These are phyloP conservation scores for Stegodyphus dumicola DNA, from an alignment of 1,140 invertebrate species.

Conservation along the genomic window DNA sequence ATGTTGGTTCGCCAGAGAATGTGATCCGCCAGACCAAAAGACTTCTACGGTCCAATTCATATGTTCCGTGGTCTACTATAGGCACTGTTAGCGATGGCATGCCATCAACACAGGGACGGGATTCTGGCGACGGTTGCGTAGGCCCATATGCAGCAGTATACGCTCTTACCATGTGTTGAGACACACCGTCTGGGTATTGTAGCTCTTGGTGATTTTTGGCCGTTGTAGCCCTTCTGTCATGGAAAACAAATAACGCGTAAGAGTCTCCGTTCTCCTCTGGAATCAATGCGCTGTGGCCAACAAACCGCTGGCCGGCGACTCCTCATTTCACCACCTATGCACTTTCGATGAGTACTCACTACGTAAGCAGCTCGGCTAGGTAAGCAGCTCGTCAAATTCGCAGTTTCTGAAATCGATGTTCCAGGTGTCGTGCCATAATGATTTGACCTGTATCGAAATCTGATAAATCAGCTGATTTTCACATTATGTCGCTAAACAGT, in stretches of 20 bases:
- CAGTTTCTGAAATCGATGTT: too few species aligned
- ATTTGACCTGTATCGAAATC: background rate
- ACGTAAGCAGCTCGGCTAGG: background rate
- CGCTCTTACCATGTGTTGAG: background rate
- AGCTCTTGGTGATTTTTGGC: background rate
- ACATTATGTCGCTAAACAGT: background rate
- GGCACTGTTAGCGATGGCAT: too few species aligned
- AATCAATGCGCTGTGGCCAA: background rate
- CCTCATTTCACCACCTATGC: background rate
- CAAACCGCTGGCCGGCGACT: background rate
- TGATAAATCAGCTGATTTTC: background rate
- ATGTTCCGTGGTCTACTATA: too few species aligned
- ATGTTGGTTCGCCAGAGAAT: too few species aligned
- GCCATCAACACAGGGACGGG: too few species aligned
- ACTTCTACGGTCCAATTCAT: too few species aligned
- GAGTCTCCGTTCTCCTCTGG: background rate
- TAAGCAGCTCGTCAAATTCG: background rate
- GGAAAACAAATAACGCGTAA: background rate
- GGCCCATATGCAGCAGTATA: background rate
- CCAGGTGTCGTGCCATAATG: background rate
- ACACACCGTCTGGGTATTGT: background rate
- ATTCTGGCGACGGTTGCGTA: too few species aligned
- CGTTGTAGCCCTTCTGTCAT: background rate
- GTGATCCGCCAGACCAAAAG: too few species aligned
- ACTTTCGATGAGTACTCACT: background rate